phyloP scores from a whole-genome alignment of 92 coral and sea anemone genomes.

The Epizoanthus scotinus region DNA sequence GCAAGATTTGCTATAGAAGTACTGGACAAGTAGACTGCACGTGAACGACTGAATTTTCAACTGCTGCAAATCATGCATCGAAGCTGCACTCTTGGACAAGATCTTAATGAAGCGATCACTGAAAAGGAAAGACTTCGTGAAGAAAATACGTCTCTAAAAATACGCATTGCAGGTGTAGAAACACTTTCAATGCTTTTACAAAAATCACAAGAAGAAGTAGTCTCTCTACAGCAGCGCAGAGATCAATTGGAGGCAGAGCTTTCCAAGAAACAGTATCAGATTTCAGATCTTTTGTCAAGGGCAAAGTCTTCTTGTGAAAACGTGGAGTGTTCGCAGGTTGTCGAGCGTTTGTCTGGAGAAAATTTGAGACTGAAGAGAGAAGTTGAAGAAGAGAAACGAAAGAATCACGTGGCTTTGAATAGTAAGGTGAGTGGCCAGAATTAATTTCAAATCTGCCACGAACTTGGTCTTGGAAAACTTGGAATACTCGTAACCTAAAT shows the following conservation, averaged over 20 bases:
- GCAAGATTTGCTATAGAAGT: too few species aligned
- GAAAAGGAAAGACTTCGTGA: constrained; percentile 10
- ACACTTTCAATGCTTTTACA: constrained; percentile 1
- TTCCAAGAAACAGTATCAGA: neutral
- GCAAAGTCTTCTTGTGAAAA: neutral
- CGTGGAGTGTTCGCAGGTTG: neutral
- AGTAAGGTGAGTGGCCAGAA: neutral
- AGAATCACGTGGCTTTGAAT: neutral
- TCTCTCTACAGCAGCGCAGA: neutral
- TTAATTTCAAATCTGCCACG: neutral
- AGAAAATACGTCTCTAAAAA: neutral
- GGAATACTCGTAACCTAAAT: too few species aligned
- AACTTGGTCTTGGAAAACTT: too few species aligned
- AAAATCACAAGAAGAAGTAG: neutral
- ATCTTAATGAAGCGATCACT: neutral
- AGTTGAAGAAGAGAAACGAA: neutral
- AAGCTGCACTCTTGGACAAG: neutral
- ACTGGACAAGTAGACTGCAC: neutral
- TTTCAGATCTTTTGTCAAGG: neutral
- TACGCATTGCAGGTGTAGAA: neutral
- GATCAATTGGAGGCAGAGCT: constrained; percentile 3
- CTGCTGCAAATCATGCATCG: constrained; percentile 1
- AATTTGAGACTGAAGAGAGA: neutral
- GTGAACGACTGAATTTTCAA: neutral
- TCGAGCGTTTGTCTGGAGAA: neutral